A percentile compares a stretch with the other conserved stretches of the same genome.
Evolutionary conservation across 1,140 invertebrate genomes (phyloP).

Genomic region (Zaprionus africanus): DNA sequence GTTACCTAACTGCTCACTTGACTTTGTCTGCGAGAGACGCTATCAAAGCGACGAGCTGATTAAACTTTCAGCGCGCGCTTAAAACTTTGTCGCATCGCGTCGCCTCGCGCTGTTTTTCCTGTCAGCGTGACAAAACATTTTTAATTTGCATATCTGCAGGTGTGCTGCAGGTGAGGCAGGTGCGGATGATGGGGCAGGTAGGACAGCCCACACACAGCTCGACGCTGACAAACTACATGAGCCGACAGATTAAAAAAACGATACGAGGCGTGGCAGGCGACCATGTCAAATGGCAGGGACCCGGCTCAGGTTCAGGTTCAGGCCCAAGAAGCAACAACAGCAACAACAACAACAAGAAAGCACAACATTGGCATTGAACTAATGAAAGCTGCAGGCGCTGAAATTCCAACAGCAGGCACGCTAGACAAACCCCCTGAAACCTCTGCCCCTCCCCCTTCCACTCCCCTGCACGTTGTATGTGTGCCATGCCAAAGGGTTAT

Average conservation of each 20-base stretch:
- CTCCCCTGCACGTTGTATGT: slow-evolving; percentile 3
- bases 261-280: slow-evolving; percentile 3
- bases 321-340: slow-evolving; percentile 18
- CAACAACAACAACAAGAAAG: slow-evolving; percentile 23
- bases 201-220: slow-evolving; percentile 13
- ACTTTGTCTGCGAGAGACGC: background rate
- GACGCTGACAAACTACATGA: slow-evolving; percentile 38
- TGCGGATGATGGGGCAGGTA: slow-evolving; percentile 8
- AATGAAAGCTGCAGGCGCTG: slow-evolving; percentile 69
- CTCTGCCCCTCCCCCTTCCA: background rate
- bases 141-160: slow-evolving; percentile 68
- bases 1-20: background rate
- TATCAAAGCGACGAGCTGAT: background rate
- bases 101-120: background rate
- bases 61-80: slow-evolving; percentile 6
- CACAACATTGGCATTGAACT: slow-evolving; percentile 71
- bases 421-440: background rate
- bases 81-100: background rate
- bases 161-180: slow-evolving; percentile 34
- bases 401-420: slow-evolving; percentile 14
- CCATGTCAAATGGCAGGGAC: slow-evolving; percentile 27
- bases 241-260: slow-evolving; percentile 61
- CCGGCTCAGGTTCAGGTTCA: slow-evolving; percentile 16
- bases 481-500: slow-evolving; percentile 36
- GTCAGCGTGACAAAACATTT: slow-evolving; percentile 32